These are phyloP conservation scores for Pangasius larnaudii DNA, from an alignment of 2,797 vertebrate species.

Conservation along the genomic window DNA sequence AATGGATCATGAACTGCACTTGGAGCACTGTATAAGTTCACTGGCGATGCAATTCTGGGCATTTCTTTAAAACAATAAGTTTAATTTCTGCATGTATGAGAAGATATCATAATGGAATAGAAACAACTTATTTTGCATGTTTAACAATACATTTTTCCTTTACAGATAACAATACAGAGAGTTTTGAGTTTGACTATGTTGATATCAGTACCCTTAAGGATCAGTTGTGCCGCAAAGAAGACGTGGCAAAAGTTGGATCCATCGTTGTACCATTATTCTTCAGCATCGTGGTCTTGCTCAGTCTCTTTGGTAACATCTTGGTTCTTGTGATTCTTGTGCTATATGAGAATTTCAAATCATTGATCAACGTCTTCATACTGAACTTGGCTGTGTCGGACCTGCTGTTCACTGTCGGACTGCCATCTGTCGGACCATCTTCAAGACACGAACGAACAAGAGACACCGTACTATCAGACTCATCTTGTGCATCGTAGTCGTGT, in stretches of 20 bases:
- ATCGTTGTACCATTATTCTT: slow-evolving; percentile 8
- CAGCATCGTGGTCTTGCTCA: slow-evolving; percentile 14
- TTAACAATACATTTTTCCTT: not conserved
- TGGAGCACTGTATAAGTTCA: not conserved
- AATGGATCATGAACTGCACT: not conserved
- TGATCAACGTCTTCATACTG: slow-evolving; percentile 89
- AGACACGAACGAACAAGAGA: slow-evolving; percentile 69
- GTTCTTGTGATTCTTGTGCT: slow-evolving; percentile 81
- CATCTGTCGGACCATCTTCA: no score
- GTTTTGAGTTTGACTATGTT: fast-evolving
- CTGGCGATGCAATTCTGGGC: not conserved
- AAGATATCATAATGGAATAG: not conserved
- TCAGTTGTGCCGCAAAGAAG: not conserved
- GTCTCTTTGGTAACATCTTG: slow-evolving; percentile 79
- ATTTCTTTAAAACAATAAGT: not conserved
- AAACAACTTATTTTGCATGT: not conserved
- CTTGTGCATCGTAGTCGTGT: slow-evolving; percentile 81
- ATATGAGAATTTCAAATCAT: slow-evolving; percentile 83
- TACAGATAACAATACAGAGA: not conserved
- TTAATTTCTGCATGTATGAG: not conserved
- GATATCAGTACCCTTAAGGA: fast-evolving
- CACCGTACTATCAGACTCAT: slow-evolving; percentile 86
- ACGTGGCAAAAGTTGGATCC: slow-evolving; percentile 7
- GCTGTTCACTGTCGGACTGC: slow-evolving; percentile 84
- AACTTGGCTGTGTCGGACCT: slow-evolving; percentile 90